Evolutionary conservation across 2,888 invertebrate genomes (phyloP).

Genomic region (Papilio protenor): DNA sequence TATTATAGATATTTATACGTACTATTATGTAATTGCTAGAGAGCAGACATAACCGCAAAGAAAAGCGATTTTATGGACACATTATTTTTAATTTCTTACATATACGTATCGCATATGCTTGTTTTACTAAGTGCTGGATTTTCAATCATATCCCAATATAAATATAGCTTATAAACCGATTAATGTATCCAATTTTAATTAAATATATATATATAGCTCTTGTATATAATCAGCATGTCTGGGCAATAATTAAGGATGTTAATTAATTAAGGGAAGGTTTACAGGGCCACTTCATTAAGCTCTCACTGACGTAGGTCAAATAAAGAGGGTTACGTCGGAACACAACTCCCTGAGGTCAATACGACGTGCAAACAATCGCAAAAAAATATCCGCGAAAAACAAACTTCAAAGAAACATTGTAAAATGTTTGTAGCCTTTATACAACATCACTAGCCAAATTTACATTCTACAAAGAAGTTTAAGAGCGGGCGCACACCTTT

Average conservation of each 20-base stretch:
- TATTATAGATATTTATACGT: too few species aligned
- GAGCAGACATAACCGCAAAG: too few species aligned
- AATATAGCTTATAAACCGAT: too few species aligned
- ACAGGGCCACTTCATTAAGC: constrained; percentile 68
- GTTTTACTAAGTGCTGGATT: too few species aligned
- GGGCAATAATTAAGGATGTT: constrained; percentile 42
- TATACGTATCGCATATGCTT: too few species aligned
- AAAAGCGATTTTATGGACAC: too few species aligned
- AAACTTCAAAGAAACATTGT: constrained; percentile 13
- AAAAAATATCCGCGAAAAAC: constrained; percentile 52
- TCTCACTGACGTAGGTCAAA: constrained; percentile 62
- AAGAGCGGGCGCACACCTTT: neutral
- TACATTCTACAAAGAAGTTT: neutral
- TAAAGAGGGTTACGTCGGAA: constrained; percentile 63
- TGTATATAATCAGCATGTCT: constrained; percentile 30
- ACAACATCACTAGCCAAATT: neutral
- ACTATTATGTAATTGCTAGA: too few species aligned
- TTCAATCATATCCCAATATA: too few species aligned
- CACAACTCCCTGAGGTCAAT: constrained; percentile 58
- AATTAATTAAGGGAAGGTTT: constrained; percentile 61
- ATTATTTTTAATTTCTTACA: too few species aligned
- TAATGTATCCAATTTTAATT: constrained; percentile 21
- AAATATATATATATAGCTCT: constrained; percentile 24
- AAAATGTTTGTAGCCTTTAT: neutral
- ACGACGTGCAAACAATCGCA: constrained; percentile 54